These are phyloP conservation scores for Pangasius larnaudii DNA, from an alignment of 2,797 vertebrate genomes.

Conservation along the genomic window DNA sequence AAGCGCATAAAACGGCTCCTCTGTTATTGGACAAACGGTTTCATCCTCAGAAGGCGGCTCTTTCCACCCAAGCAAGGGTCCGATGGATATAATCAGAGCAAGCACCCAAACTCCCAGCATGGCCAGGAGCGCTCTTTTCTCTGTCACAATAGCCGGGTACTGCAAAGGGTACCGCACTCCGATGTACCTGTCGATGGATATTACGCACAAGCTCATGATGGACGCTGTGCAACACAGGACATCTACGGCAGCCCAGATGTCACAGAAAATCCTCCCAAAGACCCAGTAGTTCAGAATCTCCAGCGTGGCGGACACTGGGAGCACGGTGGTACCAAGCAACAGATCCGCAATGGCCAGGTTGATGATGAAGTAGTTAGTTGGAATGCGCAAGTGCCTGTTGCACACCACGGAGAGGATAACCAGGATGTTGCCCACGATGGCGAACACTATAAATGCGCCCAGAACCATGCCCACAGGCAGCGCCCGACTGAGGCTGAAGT, in stretches of 20 bases:
- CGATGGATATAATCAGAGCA: constrained; percentile 93
- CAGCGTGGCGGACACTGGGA: constrained; percentile 91
- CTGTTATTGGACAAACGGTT: constrained; percentile 89
- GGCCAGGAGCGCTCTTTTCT: constrained; percentile 87
- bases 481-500: constrained; percentile 83
- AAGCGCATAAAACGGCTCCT: constrained; percentile 94
- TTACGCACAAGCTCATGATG: constrained; percentile 95
- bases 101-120: constrained; percentile 91
- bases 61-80: constrained; percentile 96
- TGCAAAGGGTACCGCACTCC: constrained; percentile 93
- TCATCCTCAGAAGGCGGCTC: constrained; percentile 92
- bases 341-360: constrained; percentile 96
- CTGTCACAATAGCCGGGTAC: constrained; percentile 93
- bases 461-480: constrained; percentile 89
- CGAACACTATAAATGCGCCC: constrained; percentile 92
- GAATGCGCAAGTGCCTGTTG: constrained; percentile 94
- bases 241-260: constrained; percentile 97
- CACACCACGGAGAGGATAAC: constrained; percentile 96
- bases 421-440: constrained; percentile 93
- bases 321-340: constrained; percentile 91
- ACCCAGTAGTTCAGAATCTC: constrained; percentile 93
- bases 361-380: constrained; percentile 96
- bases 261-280: constrained; percentile 93
- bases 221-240: constrained; percentile 97
- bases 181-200: constrained; percentile 96